phyloP scores from a whole-genome alignment of 2,797 vertebrate genomes.

The Xiphorhynchus erythropygius region DNA sequence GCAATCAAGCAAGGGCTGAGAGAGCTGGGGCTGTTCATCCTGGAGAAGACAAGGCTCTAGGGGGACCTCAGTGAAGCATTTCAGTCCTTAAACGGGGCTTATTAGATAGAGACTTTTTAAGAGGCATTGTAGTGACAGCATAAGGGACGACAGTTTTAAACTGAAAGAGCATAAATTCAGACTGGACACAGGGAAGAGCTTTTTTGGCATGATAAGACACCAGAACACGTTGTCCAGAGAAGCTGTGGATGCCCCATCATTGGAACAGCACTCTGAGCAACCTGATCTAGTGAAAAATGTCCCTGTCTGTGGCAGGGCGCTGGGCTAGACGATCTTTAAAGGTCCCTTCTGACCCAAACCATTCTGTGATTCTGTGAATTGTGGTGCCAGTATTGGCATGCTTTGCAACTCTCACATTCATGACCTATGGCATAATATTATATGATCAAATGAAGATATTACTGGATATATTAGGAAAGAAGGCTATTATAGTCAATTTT shows the following conservation, averaged over 20 bases:
- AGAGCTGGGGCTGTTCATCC: neutral
- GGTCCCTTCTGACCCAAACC: neutral
- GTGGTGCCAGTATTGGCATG: neutral
- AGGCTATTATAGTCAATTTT: neutral
- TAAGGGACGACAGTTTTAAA: neutral
- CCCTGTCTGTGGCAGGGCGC: neutral
- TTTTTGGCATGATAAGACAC: neutral
- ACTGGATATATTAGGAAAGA: neutral
- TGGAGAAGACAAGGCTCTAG: neutral
- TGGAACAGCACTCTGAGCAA: neutral
- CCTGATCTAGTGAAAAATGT: slow-evolving; percentile 7
- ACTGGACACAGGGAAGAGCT: neutral
- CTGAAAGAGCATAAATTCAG: neutral
- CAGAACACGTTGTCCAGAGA: neutral
- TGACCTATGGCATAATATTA: neutral
- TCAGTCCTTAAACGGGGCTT: neutral
- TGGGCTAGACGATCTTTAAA: neutral
- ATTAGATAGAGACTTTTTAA: neutral
- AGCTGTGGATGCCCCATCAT: neutral
- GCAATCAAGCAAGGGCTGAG: neutral
- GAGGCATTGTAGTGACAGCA: neutral
- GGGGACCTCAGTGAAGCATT: neutral
- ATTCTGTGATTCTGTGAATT: neutral
- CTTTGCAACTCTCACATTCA: neutral
- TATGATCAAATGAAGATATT: neutral